phyloP scores from a whole-genome alignment of 2,797 vertebrate species.

The Carapus acus region DNA sequence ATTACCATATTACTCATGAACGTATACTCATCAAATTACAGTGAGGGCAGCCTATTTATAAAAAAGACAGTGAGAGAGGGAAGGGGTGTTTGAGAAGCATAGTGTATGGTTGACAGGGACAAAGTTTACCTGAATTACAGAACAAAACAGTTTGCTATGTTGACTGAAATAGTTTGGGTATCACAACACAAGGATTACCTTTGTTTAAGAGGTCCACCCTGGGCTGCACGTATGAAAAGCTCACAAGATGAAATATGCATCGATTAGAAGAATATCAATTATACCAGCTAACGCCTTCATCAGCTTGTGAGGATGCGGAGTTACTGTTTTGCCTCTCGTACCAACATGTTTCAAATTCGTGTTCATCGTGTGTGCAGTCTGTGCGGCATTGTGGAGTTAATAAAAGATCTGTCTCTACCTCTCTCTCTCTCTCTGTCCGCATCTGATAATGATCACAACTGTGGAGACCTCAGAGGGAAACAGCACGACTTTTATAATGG shows the following conservation, averaged over 20 bases:
- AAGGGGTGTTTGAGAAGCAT: neutral
- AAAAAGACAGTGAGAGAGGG: constrained; percentile 1
- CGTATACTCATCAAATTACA: too few species aligned
- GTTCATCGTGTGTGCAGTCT: too few species aligned
- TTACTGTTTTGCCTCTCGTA: too few species aligned
- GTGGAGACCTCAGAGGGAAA: neutral
- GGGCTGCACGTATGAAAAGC: too few species aligned
- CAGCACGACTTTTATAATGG: neutral
- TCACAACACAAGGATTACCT: neutral
- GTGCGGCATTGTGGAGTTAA: too few species aligned
- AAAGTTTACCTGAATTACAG: constrained; percentile 1
- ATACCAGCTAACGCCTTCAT: too few species aligned
- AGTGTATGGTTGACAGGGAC: neutral
- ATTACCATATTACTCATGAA: constrained; percentile 23
- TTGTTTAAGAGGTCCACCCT: too few species aligned
- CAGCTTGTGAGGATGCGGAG: too few species aligned
- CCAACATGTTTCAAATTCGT: too few species aligned
- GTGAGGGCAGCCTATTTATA: constrained; percentile 5
- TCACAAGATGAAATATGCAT: too few species aligned
- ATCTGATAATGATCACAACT: neutral
- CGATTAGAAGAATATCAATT: too few species aligned
- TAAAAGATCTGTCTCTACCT: too few species aligned
- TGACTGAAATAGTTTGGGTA: neutral
- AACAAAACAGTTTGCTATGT: constrained; percentile 1
- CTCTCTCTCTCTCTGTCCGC: neutral